Conservation (phyloP, 2,797 vertebrate genomes). For the Spinus olivaceus region DNA sequence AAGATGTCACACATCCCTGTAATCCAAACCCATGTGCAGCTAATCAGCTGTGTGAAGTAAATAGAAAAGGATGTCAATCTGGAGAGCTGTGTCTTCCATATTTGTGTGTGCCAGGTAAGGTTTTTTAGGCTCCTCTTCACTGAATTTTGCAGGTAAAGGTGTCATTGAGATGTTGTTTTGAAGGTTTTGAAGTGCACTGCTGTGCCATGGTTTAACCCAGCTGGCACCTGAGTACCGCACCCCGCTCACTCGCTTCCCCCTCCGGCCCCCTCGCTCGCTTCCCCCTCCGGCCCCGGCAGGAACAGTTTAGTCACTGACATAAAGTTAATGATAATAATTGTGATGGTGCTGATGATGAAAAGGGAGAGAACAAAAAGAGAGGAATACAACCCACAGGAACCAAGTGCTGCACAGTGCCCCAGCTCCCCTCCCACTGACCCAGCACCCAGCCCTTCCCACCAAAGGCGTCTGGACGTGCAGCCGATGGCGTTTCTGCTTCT, state of each 20-base stretch:
- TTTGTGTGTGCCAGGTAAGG: constrained; percentile 88
- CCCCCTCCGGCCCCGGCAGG: background rate
- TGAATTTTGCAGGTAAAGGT: background rate
- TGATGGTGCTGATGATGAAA: background rate
- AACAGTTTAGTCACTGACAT: background rate
- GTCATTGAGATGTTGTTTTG: background rate
- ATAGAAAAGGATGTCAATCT: constrained; percentile 87
- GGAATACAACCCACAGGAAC: background rate
- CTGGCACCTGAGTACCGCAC: background rate
- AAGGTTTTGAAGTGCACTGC: background rate
- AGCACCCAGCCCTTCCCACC: background rate
- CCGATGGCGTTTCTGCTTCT: rapidly evolving
- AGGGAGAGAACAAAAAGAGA: background rate
- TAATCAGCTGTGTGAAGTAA: constrained; percentile 93
- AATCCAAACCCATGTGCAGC: constrained; percentile 95
- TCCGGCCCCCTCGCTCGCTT: rapidly evolving
- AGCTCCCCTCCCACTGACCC: background rate
- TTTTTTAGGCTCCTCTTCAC: background rate
- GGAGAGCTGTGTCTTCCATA: constrained; percentile 88
- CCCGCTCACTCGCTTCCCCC: rapidly evolving
- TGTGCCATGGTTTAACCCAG: background rate
- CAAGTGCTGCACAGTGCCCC: background rate
- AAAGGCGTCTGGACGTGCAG: background rate
- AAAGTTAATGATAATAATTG: background rate
- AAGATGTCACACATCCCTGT: constrained; percentile 96